Base-by-base conservation (phyloP, 2,888 invertebrate genomes). In the Cepaea hortensis region DNA sequence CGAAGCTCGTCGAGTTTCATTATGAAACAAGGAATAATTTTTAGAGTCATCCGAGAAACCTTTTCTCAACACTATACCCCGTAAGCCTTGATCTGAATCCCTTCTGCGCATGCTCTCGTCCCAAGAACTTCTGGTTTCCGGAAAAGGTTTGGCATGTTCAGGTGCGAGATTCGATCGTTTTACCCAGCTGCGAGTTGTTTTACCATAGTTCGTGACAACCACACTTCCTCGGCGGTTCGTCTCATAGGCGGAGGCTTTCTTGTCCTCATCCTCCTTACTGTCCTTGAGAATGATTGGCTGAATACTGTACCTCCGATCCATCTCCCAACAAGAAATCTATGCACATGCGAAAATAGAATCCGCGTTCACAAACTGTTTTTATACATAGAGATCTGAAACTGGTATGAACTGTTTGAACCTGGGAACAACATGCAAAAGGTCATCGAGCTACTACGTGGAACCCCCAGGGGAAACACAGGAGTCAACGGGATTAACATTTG, bases 31-130 rank as follows among this genome's bases (percentile, higher is more conserved):
- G 13, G 85, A 85, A 80, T 87, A 87, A 73, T 87, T 87, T 62
- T 79, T 79, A 0, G 79, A 79, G 23, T 87, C 87, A 79, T 87
- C 87, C 3, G 87, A 87, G 35, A 50, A 87, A 87, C 87, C 87
- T 65, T 87, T 87, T 62, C 87, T 75, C 48, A 87, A 61, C 6
- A 75, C 75, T n/a, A 87, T 87, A 3, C 87, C 87, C 48, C 82
- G 55, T 11, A 87, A 73, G 2, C 87, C 87, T 13, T 76, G 76
- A n/a, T 82, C 87, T 35, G 87, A 87, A 76, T 87, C 87, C 23
- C 84, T 55, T 87, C 87, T 87, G 75, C 87, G 75, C 87, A 87
- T 87, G 87, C 87, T 87, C 73, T 87, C 87, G 46, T 87, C 87
- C 87, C 87, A 87, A 0, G 87, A 87, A 23, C 81, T 75, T 62